phyloP scores from a whole-genome alignment of 2,797 vertebrate species.

The Gallinago solitaria region DNA sequence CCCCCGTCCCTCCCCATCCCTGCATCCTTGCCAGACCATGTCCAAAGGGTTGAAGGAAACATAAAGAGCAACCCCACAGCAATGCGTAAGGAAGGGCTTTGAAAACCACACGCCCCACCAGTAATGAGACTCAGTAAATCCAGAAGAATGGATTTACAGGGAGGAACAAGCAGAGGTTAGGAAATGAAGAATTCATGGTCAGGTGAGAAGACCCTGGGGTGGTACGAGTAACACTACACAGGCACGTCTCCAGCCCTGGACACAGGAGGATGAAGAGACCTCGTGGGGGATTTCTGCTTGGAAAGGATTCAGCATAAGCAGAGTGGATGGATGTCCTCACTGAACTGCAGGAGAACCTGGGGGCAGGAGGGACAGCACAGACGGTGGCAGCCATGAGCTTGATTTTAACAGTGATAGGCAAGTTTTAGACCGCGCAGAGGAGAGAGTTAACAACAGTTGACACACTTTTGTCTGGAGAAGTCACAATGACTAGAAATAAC shows the following conservation, averaged over 20 bases:
- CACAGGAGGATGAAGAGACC: not conserved
- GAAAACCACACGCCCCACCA: not conserved
- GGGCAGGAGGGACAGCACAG: not conserved
- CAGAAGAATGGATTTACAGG: not conserved
- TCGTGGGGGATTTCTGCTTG: fast-evolving
- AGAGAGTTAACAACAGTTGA: constrained; percentile 52
- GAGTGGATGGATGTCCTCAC: not conserved
- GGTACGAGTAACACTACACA: not conserved
- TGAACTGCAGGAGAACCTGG: not conserved
- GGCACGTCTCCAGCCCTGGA: not conserved
- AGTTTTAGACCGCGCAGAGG: not conserved
- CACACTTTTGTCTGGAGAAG: constrained; percentile 49
- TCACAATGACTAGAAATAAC: constrained; percentile 32
- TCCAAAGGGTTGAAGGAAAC: constrained; percentile 4
- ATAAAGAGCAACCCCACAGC: not conserved
- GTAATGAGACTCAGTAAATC: not conserved
- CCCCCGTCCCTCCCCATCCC: not conserved
- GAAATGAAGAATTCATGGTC: not conserved
- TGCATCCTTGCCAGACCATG: not conserved
- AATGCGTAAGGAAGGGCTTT: not conserved
- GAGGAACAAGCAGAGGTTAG: not conserved
- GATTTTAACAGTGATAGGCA: not conserved
- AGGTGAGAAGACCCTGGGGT: not conserved
- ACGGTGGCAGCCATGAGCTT: not conserved
- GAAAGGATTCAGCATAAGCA: not conserved